These are phyloP conservation scores for Aramus guarauna DNA, from an alignment of 2,113 vertebrate species.

Conservation along the genomic window DNA sequence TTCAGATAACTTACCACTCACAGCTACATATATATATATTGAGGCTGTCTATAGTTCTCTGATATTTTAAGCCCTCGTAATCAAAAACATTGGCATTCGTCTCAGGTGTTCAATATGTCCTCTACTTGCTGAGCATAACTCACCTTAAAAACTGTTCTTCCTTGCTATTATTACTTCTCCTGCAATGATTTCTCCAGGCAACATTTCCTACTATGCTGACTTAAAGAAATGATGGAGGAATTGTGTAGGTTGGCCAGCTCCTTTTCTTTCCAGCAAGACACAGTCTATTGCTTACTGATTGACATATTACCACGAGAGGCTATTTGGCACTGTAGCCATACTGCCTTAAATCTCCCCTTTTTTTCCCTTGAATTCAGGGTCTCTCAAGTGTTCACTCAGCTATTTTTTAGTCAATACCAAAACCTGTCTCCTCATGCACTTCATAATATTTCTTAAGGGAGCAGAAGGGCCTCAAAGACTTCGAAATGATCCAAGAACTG, in stretches of 20 bases:
- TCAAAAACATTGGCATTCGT: not conserved
- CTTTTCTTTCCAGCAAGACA: not conserved
- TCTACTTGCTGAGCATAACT: not conserved
- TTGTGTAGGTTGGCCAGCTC: not conserved
- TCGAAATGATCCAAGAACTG: not conserved
- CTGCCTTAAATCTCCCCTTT: not conserved
- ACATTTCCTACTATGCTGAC: not conserved
- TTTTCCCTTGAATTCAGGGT: not conserved
- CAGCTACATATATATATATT: not conserved
- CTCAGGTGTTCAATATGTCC: not conserved
- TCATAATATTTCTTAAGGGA: not conserved
- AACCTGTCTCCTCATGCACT: not conserved
- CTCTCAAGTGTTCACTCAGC: not conserved
- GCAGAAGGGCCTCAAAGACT: not conserved
- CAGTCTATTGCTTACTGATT: not conserved
- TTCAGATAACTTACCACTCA: not conserved
- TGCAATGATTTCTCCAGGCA: not conserved
- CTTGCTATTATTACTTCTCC: not conserved
- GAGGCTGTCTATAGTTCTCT: not conserved
- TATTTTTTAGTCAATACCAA: not conserved
- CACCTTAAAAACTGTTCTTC: not conserved
- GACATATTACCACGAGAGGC: not conserved
- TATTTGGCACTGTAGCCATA: not conserved
- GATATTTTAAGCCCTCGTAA: not conserved
- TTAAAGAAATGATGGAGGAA: not conserved